Conservation (phyloP, 2,113 vertebrate genomes). For the Salvator merianae region DNA sequence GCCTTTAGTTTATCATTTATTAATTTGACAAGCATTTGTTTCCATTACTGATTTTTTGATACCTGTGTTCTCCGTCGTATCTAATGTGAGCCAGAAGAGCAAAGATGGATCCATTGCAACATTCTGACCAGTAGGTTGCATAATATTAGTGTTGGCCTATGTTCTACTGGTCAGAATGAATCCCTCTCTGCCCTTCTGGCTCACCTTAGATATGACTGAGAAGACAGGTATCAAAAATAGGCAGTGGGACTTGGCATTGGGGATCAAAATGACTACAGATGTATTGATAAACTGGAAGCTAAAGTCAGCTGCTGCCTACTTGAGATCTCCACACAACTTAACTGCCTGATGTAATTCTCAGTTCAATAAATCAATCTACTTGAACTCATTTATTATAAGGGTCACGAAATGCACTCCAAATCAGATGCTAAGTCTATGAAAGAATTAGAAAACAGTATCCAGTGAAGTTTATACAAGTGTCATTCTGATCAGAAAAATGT, state of each 20-base stretch:
- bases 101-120: too few species aligned
- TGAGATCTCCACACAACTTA: conserved; percentile 7
- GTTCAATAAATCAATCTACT: conserved; percentile 16
- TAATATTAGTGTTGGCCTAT: too few species aligned
- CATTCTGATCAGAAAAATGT: neutral
- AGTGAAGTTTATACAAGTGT: conserved; percentile 25
- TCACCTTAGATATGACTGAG: neutral
- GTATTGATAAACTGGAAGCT: neutral
- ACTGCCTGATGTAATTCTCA: conserved; percentile 15
- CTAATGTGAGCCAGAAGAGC: too few species aligned
- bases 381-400: conserved; percentile 23
- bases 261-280: neutral
- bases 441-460: conserved; percentile 25
- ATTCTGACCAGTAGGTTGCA: too few species aligned
- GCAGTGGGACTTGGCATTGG: neutral
- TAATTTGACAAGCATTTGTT: neutral
- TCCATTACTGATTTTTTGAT: neutral
- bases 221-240: neutral
- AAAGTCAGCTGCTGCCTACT: neutral
- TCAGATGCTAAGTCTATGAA: neutral
- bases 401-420: neutral
- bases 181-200: neutral
- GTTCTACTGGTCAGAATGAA: neutral
- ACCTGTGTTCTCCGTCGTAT: neutral
- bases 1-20: neutral